These are phyloP conservation scores for Ridgeia piscesae DNA, from an alignment of 1,140 invertebrate genomes.

Conservation along the genomic window DNA sequence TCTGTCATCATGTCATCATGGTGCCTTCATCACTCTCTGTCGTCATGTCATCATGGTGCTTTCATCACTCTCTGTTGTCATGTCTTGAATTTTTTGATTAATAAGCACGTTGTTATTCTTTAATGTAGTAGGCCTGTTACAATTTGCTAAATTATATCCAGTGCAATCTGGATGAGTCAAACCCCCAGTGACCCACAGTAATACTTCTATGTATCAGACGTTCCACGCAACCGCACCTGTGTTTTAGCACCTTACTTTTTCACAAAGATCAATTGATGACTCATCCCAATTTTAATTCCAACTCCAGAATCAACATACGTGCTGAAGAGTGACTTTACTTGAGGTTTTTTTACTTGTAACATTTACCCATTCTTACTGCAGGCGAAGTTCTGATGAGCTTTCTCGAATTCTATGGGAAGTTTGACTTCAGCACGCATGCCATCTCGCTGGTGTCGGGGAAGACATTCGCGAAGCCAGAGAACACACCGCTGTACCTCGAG, in stretches of 20 bases:
- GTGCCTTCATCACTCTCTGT: no score
- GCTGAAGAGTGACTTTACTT: not conserved
- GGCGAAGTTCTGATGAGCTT: slow-evolving; percentile 7
- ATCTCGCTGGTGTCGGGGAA: not conserved
- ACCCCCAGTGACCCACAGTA: not conserved
- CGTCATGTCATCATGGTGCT: no score
- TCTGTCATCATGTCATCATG: not conserved
- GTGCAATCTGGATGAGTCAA: no score
- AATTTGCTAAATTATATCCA: no score
- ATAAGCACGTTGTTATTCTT: no score
- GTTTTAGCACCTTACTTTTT: not conserved
- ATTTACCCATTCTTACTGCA: not conserved
- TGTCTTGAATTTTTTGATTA: no score
- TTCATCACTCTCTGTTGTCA: not conserved
- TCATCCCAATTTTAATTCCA: no score
- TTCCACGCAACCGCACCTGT: not conserved
- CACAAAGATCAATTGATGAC: no score
- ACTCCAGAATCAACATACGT: no score
- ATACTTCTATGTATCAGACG: not conserved
- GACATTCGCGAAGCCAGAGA: not conserved
- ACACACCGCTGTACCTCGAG: not conserved
- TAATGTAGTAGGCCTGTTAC: no score
- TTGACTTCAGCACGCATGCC: not conserved
- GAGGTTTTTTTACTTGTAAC: not conserved
- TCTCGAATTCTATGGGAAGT: slow-evolving; percentile 8